Conservation (phyloP, 2,888 invertebrate genomes). For the Mechanitis mazaeus region DNA sequence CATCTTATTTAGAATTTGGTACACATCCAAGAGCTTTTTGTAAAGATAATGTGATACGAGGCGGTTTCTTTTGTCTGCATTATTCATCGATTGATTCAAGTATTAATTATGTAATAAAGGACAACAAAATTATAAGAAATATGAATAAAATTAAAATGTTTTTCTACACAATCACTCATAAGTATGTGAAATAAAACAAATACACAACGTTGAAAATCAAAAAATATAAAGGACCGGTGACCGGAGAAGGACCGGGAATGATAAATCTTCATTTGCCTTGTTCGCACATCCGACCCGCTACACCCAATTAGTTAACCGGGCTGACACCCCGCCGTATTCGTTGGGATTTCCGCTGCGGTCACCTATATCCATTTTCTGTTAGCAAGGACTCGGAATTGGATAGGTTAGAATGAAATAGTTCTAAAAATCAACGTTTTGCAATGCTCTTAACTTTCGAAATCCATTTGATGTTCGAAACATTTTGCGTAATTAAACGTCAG, state of each 20-base stretch:
- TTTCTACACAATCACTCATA: constrained; percentile 3
- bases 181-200: neutral
- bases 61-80: neutral
- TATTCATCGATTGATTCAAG: neutral
- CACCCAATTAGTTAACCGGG: constrained; percentile 66
- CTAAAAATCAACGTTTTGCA: constrained; percentile 19
- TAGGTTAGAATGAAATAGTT: constrained; percentile 30
- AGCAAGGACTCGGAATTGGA: constrained; percentile 37
- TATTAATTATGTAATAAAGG: no score
- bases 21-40: constrained; percentile 4
- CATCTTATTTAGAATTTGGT: constrained; percentile 8
- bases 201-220: constrained; percentile 16
- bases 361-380: constrained; percentile 54
- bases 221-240: constrained; percentile 23
- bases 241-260: constrained; percentile 52
- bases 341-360: constrained; percentile 64
- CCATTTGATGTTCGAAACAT: neutral
- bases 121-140: no score
- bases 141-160: no score
- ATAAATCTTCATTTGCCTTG: constrained; percentile 74
- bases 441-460: neutral
- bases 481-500: neutral
- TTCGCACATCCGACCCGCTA: constrained; percentile 68
- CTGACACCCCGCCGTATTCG: constrained; percentile 38
- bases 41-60: neutral